phyloP scores from a whole-genome alignment of 2,888 invertebrate species.

The Lordiphosa fenestrarum region DNA sequence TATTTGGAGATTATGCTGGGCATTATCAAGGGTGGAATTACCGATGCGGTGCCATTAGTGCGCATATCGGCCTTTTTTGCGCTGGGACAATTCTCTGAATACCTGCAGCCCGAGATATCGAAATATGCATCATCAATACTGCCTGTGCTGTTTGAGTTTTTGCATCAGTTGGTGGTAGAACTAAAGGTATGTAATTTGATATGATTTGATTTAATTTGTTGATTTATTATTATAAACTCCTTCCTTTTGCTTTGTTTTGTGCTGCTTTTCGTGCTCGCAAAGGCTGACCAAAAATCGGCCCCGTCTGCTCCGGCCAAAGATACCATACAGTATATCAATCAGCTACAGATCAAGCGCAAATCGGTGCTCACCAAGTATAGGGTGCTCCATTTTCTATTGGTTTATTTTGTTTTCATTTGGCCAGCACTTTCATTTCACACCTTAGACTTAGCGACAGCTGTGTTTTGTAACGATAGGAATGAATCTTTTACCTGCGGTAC shows the following conservation, averaged over 20 bases:
- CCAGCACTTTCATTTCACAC: not conserved
- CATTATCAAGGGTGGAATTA: slow-evolving; percentile 86
- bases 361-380: slow-evolving; percentile 76
- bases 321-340: slow-evolving; percentile 75
- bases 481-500: too few species aligned
- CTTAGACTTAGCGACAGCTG: too few species aligned
- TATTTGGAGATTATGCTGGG: slow-evolving; percentile 86
- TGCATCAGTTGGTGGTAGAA: slow-evolving; percentile 83
- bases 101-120: slow-evolving; percentile 89
- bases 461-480: too few species aligned
- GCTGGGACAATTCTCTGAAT: slow-evolving; percentile 90
- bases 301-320: slow-evolving; percentile 56
- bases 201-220: not conserved
- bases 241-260: slow-evolving; percentile 43
- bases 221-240: slow-evolving; percentile 6
- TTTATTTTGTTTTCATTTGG: slow-evolving; percentile 6
- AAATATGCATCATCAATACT: slow-evolving; percentile 86
- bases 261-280: slow-evolving; percentile 32
- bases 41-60: slow-evolving; percentile 84
- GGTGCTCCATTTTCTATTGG: slow-evolving; percentile 39
- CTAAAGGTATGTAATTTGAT: slow-evolving; percentile 79
- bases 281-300: slow-evolving; percentile 1
- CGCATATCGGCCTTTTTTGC: slow-evolving; percentile 89
- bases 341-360: slow-evolving; percentile 78
- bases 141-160: slow-evolving; percentile 87